phyloP scores from a whole-genome alignment of 2,113 vertebrate genomes.

The human (Homo sapiens) region GRCh38 chr16:79340001-79340500 shows the following conservation, averaged over 20 bases:
- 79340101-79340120: conserved; percentile 74
- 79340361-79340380: not conserved
- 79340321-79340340: too few species aligned
- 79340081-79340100: conserved; percentile 75
- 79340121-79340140: conserved; percentile 29
- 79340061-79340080: conserved; percentile 79
- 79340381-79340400: not conserved
- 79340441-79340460: not conserved
- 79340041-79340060: conserved; percentile 68
- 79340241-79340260: too few species aligned
- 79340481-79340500: not conserved
- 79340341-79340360: not conserved
- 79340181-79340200: not conserved
- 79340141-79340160: conserved; percentile 15
- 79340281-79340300: not conserved
- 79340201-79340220: not conserved
- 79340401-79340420: not conserved
- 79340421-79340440: too few species aligned
- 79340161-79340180: not conserved
- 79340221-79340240: accelerated
- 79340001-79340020: conserved; percentile 74
- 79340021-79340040: conserved; percentile 75
- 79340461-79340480: not conserved
- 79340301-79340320: too few species aligned
- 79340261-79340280: not conserved